These are phyloP conservation scores for Platycheirus albimanus DNA, from an alignment of 2,888 invertebrate genomes.

Conservation along the genomic window DNA sequence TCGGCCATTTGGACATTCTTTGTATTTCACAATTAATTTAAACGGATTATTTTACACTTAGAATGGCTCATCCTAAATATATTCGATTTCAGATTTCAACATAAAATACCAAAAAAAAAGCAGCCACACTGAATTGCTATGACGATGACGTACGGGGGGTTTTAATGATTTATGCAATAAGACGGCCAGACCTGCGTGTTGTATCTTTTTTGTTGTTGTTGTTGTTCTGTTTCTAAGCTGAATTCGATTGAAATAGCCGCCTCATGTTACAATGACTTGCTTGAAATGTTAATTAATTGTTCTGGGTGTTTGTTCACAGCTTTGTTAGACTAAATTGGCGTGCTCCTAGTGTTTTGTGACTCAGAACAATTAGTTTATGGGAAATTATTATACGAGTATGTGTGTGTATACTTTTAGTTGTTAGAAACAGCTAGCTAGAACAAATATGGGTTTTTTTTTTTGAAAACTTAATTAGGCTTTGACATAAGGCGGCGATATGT, in stretches of 20 bases:
- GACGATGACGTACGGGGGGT: background rate
- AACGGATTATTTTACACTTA: background rate
- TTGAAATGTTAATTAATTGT: constrained; percentile 22
- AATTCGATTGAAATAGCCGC: constrained; percentile 21
- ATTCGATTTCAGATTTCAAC: background rate
- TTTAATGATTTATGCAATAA: constrained; percentile 29
- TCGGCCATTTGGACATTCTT: no score
- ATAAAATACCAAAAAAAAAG: background rate
- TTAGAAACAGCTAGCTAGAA: background rate
- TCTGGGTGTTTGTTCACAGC: constrained; percentile 19
- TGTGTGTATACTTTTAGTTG: background rate
- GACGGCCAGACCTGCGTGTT: constrained; percentile 16
- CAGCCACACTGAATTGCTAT: background rate
- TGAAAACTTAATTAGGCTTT: background rate
- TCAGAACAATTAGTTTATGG: constrained; percentile 33
- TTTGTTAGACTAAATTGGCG: constrained; percentile 24
- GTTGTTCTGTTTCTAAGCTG: constrained; percentile 22
- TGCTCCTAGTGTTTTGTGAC: constrained; percentile 17
- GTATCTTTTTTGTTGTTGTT: no score
- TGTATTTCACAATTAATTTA: constrained; percentile 20
- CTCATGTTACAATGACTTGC: constrained; percentile 19
- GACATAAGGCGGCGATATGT: background rate
- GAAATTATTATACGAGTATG: constrained; percentile 3
- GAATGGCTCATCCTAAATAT: background rate
- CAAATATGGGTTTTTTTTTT: background rate